Conservation (phyloP, 1,140 invertebrate genomes). For the Lordiphosa stackelbergi region DNA sequence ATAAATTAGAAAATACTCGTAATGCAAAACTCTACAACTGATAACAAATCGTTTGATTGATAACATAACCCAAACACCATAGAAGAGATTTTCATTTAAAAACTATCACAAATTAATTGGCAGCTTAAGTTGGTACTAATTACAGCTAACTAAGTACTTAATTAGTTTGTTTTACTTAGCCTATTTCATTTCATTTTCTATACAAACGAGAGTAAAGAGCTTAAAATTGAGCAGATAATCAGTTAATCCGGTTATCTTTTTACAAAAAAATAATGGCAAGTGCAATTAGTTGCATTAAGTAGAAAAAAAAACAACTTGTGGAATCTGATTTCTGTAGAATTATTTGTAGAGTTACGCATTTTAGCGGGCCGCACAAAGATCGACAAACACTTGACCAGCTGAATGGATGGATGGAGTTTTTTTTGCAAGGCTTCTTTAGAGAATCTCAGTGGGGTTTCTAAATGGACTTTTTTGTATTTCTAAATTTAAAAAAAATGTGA, state of each 20-base stretch:
- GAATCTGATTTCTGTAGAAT: slow-evolving; percentile 7
- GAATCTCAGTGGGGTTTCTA: no score
- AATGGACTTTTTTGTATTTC: no score
- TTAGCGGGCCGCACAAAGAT: no score
- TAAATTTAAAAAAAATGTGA: no score
- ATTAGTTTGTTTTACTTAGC: slow-evolving; percentile 37
- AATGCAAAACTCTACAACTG: slow-evolving; percentile 66
- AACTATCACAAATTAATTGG: slow-evolving; percentile 75
- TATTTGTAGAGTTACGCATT: no score
- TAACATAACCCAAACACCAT: slow-evolving; percentile 69
- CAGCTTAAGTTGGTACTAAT: slow-evolving; percentile 58
- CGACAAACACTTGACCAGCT: no score
- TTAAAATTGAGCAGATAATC: no score
- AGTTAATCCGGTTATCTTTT: slow-evolving; percentile 40
- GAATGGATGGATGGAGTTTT: no score
- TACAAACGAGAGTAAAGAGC: no score
- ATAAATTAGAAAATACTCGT: slow-evolving; percentile 69
- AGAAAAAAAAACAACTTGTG: slow-evolving; percentile 15
- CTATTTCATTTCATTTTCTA: neutral
- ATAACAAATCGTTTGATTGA: slow-evolving; percentile 49
- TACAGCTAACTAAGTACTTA: slow-evolving; percentile 29
- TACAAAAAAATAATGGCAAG: slow-evolving; percentile 65
- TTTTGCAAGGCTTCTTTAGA: no score
- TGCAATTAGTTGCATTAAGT: slow-evolving; percentile 43
- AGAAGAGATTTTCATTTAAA: slow-evolving; percentile 57